Evolutionary conservation across 2,113 vertebrate genomes (phyloP).

Genomic region (Strix uralensis): DNA sequence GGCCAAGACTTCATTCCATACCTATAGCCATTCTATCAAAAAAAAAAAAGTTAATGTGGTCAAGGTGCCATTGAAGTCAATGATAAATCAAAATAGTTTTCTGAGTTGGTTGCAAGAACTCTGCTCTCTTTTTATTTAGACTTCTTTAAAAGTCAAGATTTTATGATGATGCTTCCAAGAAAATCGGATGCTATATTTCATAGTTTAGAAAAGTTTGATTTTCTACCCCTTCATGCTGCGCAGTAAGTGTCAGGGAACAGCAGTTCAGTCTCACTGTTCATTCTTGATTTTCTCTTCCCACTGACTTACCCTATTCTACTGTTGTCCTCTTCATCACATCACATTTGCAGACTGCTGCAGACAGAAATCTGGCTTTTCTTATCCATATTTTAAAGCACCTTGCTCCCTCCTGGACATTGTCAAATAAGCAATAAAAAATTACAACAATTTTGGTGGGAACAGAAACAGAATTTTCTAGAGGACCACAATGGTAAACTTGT

Average conservation of each 20-base stretch:
- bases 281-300: neutral
- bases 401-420: neutral
- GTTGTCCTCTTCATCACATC: accelerated
- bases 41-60: neutral
- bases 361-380: neutral
- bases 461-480: neutral
- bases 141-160: neutral
- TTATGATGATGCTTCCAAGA: neutral
- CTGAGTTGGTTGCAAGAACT: neutral
- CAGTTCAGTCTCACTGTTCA: neutral
- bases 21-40: neutral
- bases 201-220: neutral
- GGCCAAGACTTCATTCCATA: neutral
- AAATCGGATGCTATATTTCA: neutral
- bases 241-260: neutral
- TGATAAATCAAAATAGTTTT: neutral
- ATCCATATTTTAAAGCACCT: neutral
- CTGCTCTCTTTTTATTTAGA: neutral
- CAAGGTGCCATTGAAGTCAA: neutral
- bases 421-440: neutral
- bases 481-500: neutral
- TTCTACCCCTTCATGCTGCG: neutral
- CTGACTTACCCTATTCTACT: neutral
- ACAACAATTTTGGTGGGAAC: neutral
- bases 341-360: neutral